Conservation (phyloP, 2,113 vertebrate genomes). For the Ptyas mucosa region DNA sequence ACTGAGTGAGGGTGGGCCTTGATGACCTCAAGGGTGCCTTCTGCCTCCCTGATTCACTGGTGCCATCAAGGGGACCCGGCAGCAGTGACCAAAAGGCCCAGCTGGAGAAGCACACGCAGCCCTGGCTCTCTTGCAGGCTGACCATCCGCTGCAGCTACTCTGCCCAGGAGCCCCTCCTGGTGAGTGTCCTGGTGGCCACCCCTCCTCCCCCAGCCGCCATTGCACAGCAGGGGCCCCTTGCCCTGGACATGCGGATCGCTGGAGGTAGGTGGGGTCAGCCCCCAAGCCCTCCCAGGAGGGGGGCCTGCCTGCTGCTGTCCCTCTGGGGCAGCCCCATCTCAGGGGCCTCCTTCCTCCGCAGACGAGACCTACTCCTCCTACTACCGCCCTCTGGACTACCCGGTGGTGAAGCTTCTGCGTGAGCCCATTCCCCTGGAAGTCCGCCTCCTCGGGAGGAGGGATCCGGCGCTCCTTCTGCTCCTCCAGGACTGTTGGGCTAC, state of each 20-base stretch:
- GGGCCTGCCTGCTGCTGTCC: not conserved
- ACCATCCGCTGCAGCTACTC: constrained; percentile 18
- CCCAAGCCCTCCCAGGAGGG: not conserved
- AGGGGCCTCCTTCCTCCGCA: not conserved
- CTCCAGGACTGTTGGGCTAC: constrained; percentile 38
- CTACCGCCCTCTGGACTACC: constrained; percentile 61
- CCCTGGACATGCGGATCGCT: constrained; percentile 20
- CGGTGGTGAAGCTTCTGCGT: constrained; percentile 62
- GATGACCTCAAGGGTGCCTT: not conserved
- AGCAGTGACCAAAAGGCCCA: not conserved
- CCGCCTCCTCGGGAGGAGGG: constrained; percentile 2
- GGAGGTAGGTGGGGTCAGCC: not conserved
- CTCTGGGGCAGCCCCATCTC: not conserved
- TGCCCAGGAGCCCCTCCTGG: not conserved
- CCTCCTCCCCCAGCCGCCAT: not conserved
- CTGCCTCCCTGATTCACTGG: not conserved
- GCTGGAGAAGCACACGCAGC: not conserved
- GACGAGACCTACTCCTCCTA: constrained; percentile 54
- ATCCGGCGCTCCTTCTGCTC: constrained; percentile 10
- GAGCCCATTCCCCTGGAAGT: constrained; percentile 21
- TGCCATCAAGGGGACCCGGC: not conserved
- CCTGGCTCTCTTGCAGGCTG: not conserved
- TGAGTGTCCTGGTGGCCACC: not conserved
- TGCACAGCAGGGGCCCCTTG: not conserved
- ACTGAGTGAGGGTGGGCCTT: not conserved